Base-by-base conservation (phyloP, 2,113 vertebrate species). In the Lates calcarifer region DNA sequence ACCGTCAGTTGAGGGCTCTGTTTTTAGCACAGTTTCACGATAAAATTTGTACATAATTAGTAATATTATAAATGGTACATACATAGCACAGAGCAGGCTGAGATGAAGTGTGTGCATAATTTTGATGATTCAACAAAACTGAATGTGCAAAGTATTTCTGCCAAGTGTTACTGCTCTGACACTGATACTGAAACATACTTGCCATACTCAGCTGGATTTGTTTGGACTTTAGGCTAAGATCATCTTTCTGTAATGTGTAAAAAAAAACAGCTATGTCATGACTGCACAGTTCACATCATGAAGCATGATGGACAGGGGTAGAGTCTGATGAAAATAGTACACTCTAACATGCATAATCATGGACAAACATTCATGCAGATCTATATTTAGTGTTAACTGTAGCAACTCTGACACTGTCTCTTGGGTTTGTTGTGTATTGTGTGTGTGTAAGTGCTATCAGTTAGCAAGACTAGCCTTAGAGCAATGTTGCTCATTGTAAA, bases 291-390 rank as follows among this genome's bases (percentile, higher is more conserved):
- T 79, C 15, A 14, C 29, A 66, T 57, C 47, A 51, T 79, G 26
- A 70, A 51, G 49, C 24, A 51, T 77, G 45, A 63, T 10, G 45
- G 49, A 63, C 28, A 74, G 31, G 41, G 57, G 82, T 6, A 81
- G 66, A 70, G 45, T 35, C n/a, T 57, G 39, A 62, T 63, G 49
- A 53, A 78, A 72, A 83, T 18, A 18, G 79, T 80, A 83, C 69
- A 79, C 49, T 76, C 64, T 49, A 53, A 37, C 89, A 93, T 93
- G 93, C 90, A 85, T 87, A 91, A 86, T 80, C 62, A 83, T 72
- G 73, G 70, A 83, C 49, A 68, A 71, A 69, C 66, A 77, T 88
- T 89, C 90, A 90, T 91, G 86, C 91, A 87, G 55, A 70, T 82
- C 57, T 79, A 82, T 71, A 72, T 60, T 45, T 72, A 22, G 33